Evolutionary conservation across 2,113 vertebrate species (phyloP).

Genomic region (Emydocephalus ijimae): DNA sequence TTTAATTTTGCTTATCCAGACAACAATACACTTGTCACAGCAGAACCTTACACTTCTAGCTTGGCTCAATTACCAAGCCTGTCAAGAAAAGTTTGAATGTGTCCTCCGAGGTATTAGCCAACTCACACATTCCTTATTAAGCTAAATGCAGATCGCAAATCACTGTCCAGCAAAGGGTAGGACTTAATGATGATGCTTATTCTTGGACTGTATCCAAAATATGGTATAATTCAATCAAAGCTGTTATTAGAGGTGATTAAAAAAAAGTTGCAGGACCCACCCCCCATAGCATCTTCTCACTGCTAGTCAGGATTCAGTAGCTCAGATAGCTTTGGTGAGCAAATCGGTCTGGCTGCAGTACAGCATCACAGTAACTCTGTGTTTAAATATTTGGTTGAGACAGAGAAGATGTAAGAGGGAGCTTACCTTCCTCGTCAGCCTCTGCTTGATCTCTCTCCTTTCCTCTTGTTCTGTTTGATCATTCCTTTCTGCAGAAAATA

Average conservation of each 20-base stretch:
- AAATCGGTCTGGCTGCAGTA: neutral
- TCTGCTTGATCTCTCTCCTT: slow-evolving; percentile 93
- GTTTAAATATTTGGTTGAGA: neutral
- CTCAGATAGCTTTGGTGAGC: too few species aligned
- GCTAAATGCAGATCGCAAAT: neutral
- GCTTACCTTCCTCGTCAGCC: slow-evolving; percentile 92
- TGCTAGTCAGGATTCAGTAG: neutral
- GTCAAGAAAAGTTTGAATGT: neutral
- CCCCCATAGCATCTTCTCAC: neutral
- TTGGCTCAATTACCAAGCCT: neutral
- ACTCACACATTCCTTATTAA: neutral
- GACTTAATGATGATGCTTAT: neutral
- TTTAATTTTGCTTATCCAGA: neutral
- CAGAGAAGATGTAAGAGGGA: neutral
- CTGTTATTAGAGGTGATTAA: too few species aligned
- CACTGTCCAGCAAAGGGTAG: neutral
- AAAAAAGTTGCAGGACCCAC: too few species aligned
- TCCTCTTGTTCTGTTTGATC: slow-evolving; percentile 96
- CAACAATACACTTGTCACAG: neutral
- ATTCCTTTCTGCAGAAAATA: slow-evolving; percentile 83
- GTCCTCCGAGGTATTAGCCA: neutral
- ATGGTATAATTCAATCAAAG: neutral
- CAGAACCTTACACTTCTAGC: neutral
- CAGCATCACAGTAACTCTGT: neutral
- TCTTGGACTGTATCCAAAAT: neutral